A percentile compares a stretch with the other conserved stretches of the same genome.
Evolutionary conservation across 2,797 vertebrate genomes (phyloP).

Genomic region (Diplodus sargus): DNA sequence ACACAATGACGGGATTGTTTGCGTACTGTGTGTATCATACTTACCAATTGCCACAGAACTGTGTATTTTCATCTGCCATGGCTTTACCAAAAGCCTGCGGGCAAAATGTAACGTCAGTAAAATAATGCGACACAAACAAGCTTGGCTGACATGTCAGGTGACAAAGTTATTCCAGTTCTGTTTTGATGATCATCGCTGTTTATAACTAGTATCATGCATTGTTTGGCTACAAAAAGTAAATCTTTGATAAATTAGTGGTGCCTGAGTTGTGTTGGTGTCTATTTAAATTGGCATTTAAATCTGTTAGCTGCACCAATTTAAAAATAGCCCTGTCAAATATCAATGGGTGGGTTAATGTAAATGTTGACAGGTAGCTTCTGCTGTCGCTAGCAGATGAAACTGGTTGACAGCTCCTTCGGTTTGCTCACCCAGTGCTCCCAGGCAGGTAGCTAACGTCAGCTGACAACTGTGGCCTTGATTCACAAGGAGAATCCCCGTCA

Average conservation of each 20-base stretch:
- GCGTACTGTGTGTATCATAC: not conserved
- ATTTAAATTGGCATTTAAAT: not conserved
- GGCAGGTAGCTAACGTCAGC: conserved; percentile 41
- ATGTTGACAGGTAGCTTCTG: not conserved
- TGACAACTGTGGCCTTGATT: conserved; percentile 26
- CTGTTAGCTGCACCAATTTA: not conserved
- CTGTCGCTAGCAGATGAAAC: conserved; percentile 18
- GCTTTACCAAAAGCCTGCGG: conserved; percentile 46
- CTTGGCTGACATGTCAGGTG: not conserved
- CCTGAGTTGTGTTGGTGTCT: not conserved
- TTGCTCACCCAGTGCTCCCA: conserved; percentile 54
- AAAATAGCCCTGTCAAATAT: not conserved
- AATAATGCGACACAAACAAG: conserved; percentile 8
- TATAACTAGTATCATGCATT: not conserved
- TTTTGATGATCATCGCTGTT: not conserved
- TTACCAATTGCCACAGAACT: conserved; percentile 87
- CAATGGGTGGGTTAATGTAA: too few relatives aligned
- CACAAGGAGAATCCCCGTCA: not conserved
- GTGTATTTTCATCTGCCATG: conserved; percentile 87
- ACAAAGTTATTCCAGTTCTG: not conserved
- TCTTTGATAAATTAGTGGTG: not conserved
- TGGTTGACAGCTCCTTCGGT: conserved; percentile 44
- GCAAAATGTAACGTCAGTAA: conserved; percentile 13
- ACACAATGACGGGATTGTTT: not conserved
- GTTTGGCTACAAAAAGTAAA: not conserved